Percentiles rank a stretch among this genome's conserved stretches.
These are phyloP conservation scores for Ormyrus nitidulus DNA, from an alignment of 2,888 invertebrate genomes.

Conservation along the genomic window DNA sequence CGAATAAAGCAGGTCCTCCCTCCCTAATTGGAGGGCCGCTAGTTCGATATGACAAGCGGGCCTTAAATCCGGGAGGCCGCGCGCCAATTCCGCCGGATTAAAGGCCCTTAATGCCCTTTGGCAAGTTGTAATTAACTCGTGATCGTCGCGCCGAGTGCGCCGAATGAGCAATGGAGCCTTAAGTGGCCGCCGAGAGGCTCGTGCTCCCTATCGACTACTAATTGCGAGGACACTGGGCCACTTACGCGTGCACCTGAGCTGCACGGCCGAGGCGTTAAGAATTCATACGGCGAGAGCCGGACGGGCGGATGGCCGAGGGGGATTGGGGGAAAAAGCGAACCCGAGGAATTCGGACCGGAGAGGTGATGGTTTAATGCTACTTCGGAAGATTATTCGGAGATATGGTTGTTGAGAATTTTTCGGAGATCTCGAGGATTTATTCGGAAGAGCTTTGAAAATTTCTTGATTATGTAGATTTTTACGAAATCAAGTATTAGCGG, in stretches of 20 bases:
- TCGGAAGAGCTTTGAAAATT: too few relatives aligned
- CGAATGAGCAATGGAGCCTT: slow-evolving; percentile 43
- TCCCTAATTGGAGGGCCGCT: too few relatives aligned
- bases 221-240: slow-evolving; percentile 19
- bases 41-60: too few relatives aligned
- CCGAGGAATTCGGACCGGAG: too few relatives aligned
- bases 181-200: slow-evolving; percentile 26
- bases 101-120: slow-evolving; percentile 46
- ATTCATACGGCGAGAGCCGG: slow-evolving; percentile 21
- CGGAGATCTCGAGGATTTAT: too few relatives aligned
- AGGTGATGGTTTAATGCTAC: too few relatives aligned
- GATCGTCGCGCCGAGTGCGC: slow-evolving; percentile 48
- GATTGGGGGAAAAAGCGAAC: too few relatives aligned
- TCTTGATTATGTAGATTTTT: too few relatives aligned
- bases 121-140: slow-evolving; percentile 50
- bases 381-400: too few relatives aligned
- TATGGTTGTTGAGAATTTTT: too few relatives aligned
- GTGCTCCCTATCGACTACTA: slow-evolving; percentile 44
- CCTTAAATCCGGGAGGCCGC: background rate
- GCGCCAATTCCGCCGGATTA: slow-evolving; percentile 5
- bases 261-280: slow-evolving; percentile 26
- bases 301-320: background rate
- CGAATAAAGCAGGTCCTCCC: too few relatives aligned
- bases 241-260: slow-evolving; percentile 33
- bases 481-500: too few relatives aligned